Conservation (phyloP, 2,797 vertebrate species). For the Monodelphis domestica region DNA sequence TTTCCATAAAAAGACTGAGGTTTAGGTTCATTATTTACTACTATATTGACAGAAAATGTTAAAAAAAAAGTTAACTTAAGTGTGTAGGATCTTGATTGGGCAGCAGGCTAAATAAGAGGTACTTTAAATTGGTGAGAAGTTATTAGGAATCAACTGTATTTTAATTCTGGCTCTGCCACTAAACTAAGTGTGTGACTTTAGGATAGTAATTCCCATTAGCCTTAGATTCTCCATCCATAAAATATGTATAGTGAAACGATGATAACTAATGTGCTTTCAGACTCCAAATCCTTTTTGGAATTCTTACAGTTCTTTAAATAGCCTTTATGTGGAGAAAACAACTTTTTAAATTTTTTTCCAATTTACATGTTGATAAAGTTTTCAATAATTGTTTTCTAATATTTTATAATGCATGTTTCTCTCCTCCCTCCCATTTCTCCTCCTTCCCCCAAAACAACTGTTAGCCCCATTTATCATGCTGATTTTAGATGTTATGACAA, state of each 20-base stretch:
- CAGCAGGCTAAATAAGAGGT: background rate
- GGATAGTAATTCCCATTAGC: background rate
- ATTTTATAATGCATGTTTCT: too few species aligned
- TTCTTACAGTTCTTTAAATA: background rate
- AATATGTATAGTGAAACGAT: background rate
- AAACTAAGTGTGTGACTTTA: background rate
- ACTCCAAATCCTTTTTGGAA: too few species aligned
- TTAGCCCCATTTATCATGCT: background rate
- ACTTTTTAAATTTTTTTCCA: too few species aligned
- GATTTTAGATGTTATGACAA: background rate
- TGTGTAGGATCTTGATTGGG: background rate
- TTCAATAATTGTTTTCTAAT: too few species aligned
- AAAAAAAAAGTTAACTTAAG: background rate
- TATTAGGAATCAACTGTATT: background rate
- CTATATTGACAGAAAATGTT: background rate
- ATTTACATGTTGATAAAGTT: too few species aligned
- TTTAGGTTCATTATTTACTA: background rate
- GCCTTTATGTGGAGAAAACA: background rate
- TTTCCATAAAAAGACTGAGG: background rate
- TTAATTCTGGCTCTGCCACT: background rate
- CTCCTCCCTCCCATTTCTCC: too few species aligned
- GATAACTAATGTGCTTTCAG: background rate
- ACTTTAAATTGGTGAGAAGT: background rate
- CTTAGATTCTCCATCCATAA: background rate
- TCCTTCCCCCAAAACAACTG: too few species aligned